phyloP scores from a whole-genome alignment of 2,113 vertebrate genomes.

The Sylvia atricapilla region DNA sequence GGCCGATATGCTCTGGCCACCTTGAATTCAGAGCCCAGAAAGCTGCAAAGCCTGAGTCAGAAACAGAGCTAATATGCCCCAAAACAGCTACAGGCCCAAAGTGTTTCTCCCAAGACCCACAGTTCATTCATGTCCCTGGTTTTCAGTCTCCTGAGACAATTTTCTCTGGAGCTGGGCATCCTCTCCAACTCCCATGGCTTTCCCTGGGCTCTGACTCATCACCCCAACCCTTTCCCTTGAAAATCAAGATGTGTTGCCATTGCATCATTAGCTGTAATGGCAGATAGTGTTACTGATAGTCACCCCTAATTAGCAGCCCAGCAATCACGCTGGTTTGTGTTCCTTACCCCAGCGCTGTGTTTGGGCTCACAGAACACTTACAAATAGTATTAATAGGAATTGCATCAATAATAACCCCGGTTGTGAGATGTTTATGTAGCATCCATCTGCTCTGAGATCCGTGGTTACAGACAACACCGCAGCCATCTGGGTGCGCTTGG shows the following conservation, averaged over 20 bases:
- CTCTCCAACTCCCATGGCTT: background rate
- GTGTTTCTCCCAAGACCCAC: background rate
- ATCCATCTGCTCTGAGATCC: conserved; percentile 11
- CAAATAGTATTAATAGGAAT: conserved; percentile 19
- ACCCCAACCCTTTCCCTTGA: background rate
- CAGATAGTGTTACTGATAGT: background rate
- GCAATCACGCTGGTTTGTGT: background rate
- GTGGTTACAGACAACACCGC: background rate
- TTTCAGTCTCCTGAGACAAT: background rate
- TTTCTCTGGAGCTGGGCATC: background rate
- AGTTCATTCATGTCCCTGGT: rapidly evolving
- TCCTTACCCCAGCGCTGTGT: background rate
- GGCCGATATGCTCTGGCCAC: background rate
- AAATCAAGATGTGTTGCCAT: background rate
- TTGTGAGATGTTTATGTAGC: background rate
- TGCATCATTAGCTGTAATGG: background rate
- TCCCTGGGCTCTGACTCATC: background rate
- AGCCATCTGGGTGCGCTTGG: background rate
- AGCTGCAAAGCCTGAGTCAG: background rate
- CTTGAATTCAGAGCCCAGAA: background rate
- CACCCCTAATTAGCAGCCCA: background rate
- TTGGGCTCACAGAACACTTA: background rate
- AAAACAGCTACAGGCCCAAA: background rate
- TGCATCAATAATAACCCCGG: background rate
- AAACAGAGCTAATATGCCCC: background rate